Evolutionary conservation across 2,888 invertebrate genomes (phyloP), one percentile per base, ranked within the genome.

Genomic region (Epirrhoe alternata): DNA sequence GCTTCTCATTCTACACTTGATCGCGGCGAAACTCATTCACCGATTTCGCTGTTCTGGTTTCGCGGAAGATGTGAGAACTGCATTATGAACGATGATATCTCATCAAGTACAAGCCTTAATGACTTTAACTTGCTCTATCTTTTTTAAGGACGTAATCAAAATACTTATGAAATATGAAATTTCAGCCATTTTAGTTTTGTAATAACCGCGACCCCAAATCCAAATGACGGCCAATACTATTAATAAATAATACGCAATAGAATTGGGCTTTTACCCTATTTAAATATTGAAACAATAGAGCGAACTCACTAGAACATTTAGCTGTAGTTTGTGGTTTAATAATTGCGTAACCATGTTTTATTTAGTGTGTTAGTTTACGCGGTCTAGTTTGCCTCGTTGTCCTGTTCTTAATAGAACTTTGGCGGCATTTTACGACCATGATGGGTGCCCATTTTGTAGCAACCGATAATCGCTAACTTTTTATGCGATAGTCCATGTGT

Each of bases 201-300:
- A 77, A 78, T 75, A 82, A 82, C 75, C 72, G 76, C 74, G 66
- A 76, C 74, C 74, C 71, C 74, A 66, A 64, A 72, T 74, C 69
- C 67, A 74, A 79, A 78, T 74, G 74, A 76, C 74, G 76, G 76
- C 73, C 79, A 77, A 77, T 77, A 75, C 73, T 73, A 77, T 77
- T 76, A 75, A 78, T 81, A 82, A 79, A 77, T 82, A 80, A 77
- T 76, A 75, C 73, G 70, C 71, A 66, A 68, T 60, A 63, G 62
- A 70, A 75, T 74, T 72, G 76, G 66, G 71, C 79, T 73, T 79
- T 79, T 71, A 70, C 74, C 72, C 74, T 70, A 68, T 71, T 75
- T 70, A 75, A 81, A 81, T 69, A 75, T 72, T 74, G 61, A 71
- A 76, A 72, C 77, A 75, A 77, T 74, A 59, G 62, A 51, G 68